Conservation (phyloP, 2,888 invertebrate genomes). For the Muscina levida region DNA sequence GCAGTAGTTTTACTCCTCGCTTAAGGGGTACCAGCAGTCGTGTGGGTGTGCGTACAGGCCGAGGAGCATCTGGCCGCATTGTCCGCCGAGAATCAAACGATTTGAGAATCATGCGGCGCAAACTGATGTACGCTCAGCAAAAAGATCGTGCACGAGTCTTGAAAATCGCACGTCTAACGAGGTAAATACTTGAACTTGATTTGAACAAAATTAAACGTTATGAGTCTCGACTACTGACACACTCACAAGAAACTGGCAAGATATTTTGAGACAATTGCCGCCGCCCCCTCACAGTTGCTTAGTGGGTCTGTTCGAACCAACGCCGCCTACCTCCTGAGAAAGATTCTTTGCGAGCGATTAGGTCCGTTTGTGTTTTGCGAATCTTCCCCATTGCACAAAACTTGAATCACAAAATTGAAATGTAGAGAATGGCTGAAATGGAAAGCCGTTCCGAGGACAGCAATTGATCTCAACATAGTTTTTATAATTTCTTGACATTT, state of each 20-base stretch:
- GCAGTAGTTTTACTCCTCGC: conserved; percentile 76
- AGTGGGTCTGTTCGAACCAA: conserved; percentile 32
- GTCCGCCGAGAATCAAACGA: conserved; percentile 77
- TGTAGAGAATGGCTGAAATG: conserved; percentile 48
- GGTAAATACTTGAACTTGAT: conserved; percentile 73
- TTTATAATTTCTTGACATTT: conserved; percentile 50
- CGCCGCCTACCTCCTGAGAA: conserved; percentile 34
- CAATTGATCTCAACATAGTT: conserved; percentile 53
- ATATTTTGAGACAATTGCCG: conserved; percentile 40
- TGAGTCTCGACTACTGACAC: conserved; percentile 54
- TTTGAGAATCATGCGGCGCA: conserved; percentile 78
- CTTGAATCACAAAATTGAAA: conserved; percentile 42
- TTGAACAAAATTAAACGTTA: conserved; percentile 59
- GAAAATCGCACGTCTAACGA: conserved; percentile 79
- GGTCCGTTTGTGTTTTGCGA: conserved; percentile 31
- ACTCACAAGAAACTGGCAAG: conserved; percentile 41
- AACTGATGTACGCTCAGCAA: conserved; percentile 77
- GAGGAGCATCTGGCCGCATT: conserved; percentile 74
- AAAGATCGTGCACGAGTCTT: conserved; percentile 78
- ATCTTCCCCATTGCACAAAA: conserved; percentile 27
- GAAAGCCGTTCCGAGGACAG: conserved; percentile 32
- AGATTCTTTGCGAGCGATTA: conserved; percentile 28
- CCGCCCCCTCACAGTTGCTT: conserved; percentile 10
- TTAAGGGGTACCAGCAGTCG: conserved; percentile 74
- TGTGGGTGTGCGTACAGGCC: conserved; percentile 73